Base-by-base conservation (phyloP, 1,140 invertebrate species). In the Drosophila aff. region DNA sequence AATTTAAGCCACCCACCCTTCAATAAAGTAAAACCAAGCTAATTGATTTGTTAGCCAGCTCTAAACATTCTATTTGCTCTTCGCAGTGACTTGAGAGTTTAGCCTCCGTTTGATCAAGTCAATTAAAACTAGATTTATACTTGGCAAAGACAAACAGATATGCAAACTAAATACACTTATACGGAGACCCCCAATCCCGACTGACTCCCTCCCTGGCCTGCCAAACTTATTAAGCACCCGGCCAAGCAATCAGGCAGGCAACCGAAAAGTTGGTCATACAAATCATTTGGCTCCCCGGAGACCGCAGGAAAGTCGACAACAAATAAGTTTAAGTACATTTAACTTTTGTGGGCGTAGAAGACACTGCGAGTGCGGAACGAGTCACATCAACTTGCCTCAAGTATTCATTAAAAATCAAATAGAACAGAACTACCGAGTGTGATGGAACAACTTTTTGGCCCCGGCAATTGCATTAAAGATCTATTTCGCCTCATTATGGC, bases 321-420 rank as follows among this genome's bases (percentile, higher is more conserved):
- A 80, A 80, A 81, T 80, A 81, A 81, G 78, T 80, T 80, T 81
- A 80, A 81, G 78, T 80, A 76, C 78, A 76, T 75, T 80, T 80
- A 80, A 81, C 78, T 80, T 81, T 79, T 79, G 76, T 73, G 76
- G 76, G 46, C 57, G 26, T 15, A 8, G 40, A 33, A 67, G 57
- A 57, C 33, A 58, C 74, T 67, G 11, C 41, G 11, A 40, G 26
- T 43, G 44, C 44, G 23, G 26, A n/a, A 53, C 41, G 60, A 73
- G 43, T 46, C 21, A 38, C 40, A 21, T 68, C 49, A 64, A 79
- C 31, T 66, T 79, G 67, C 67, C 76, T 74, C 69, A 52, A 79
- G 77, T 61, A 79, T 79, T 80, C 78, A 76, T 80, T 80, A 80
- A 80, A 81, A 80, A 80, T 80, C 78, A 81, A 81, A 80, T 58